Base-by-base conservation (phyloP, 2,113 vertebrate genomes). In the Pleuronectes platessa region DNA sequence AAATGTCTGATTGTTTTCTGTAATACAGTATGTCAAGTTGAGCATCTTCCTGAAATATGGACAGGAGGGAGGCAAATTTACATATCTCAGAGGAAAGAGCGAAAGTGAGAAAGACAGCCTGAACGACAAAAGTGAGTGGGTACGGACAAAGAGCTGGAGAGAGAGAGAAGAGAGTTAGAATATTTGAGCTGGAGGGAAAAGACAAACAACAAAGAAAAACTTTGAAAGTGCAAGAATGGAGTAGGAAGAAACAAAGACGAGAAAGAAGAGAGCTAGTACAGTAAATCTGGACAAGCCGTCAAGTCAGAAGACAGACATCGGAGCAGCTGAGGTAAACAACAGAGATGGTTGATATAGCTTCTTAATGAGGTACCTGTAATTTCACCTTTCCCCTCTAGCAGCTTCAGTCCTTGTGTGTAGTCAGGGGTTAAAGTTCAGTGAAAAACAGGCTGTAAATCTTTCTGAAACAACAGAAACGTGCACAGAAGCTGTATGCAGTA, bases 51-150 rank as follows among this genome's bases (percentile, higher is more conserved):
- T 17, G 45, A 49, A 15, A 7, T 49, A 18, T 49, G 45, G 45
- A 18, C 13, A 49, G 5, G 4, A n/a, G 45, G 59, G 51, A 64
- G 40, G 24, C 63, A 68, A 27, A 76, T 75, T 81, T 68, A 49
- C 65, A 81, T 76, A 67, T 76, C 68, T 60, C 55, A 53, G 60
- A 79, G 61, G 68, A 71, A 42, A 61, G 62, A 51, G 37, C 18
- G 53, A 42, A 60, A 73, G 42, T 15, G 56, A 78, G 49, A 47
- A 61, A 62, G 69, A 18, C 2, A 53, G 65, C 37, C 68, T 69
- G 61, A 71, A 80, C 68, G 23, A 42, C 53, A 63, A 68, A 60
- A 67, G 51, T 45, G 60, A 61, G 78, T 86, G 68, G 77, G 77
- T 20, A 71, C 35, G 55, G 62, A 81, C 35, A 51, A 56, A 20